Evolutionary conservation across 2,888 invertebrate genomes (phyloP).

Genomic region (Dolomedes plantarius): DNA sequence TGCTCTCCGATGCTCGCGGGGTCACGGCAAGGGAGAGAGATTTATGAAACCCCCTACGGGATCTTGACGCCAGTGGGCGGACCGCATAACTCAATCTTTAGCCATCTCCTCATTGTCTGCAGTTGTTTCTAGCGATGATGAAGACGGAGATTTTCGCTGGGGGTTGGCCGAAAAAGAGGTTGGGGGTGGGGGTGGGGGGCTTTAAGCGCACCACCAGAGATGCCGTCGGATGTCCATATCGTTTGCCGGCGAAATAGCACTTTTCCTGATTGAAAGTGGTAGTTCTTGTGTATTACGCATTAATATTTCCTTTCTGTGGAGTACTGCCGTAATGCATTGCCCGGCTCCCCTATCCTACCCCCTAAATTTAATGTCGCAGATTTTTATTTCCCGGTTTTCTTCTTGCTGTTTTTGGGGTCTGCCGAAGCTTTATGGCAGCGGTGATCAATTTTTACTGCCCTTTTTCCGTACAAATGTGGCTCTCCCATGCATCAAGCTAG

Average conservation of each 20-base stretch:
- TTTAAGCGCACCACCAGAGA: background rate
- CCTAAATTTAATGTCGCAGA: slow-evolving; percentile 15
- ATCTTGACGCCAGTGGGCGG: slow-evolving; percentile 50
- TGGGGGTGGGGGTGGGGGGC: background rate
- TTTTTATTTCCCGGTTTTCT: background rate
- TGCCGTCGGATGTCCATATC: background rate
- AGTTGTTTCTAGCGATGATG: background rate
- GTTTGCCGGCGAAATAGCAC: slow-evolving; percentile 38
- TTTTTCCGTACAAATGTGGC: background rate
- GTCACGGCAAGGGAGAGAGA: background rate
- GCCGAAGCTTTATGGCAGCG: slow-evolving; percentile 3
- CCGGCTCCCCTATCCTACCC: too few relatives aligned
- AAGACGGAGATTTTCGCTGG: slow-evolving; percentile 26
- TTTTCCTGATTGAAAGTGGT: slow-evolving; percentile 57
- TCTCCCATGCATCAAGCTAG: background rate
- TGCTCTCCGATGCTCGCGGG: background rate
- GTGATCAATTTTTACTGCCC: slow-evolving; percentile 21
- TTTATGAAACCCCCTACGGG: slow-evolving; percentile 38
- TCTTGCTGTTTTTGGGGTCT: background rate
- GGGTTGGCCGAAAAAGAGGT: too few relatives aligned
- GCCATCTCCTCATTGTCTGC: slow-evolving; percentile 32
- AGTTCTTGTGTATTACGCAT: slow-evolving; percentile 25
- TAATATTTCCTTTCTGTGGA: slow-evolving; percentile 46
- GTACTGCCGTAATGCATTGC: slow-evolving; percentile 19
- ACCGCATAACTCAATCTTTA: slow-evolving; percentile 53